These are phyloP conservation scores for Andrena bucephala DNA, from an alignment of 2,888 invertebrate genomes.

Conservation along the genomic window DNA sequence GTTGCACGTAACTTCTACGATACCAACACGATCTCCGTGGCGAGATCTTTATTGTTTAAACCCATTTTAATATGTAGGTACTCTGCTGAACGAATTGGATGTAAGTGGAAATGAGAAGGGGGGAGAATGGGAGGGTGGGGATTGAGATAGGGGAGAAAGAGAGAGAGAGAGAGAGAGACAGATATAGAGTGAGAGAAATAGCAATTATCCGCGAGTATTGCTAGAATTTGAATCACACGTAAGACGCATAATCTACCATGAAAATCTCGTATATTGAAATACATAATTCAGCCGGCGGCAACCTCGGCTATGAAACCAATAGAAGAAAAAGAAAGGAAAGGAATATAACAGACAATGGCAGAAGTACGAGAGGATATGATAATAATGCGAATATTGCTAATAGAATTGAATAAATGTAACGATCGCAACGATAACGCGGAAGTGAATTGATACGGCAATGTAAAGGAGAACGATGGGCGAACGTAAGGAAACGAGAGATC, in stretches of 20 bases:
- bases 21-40: constrained; percentile 14
- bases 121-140: no score
- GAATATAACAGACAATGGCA: not conserved
- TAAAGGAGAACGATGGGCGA: constrained; percentile 12
- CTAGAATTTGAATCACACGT: constrained; percentile 69
- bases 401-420: not conserved
- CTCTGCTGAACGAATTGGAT: constrained; percentile 1
- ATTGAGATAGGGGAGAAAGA: not conserved
- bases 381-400: constrained; percentile 8
- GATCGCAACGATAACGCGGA: not conserved
- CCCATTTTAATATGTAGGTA: not conserved
- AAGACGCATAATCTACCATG: constrained; percentile 70
- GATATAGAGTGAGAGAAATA: constrained; percentile 48
- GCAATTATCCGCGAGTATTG: constrained; percentile 69
- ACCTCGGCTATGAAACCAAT: constrained; percentile 40
- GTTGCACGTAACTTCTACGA: constrained; percentile 12
- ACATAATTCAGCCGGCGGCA: constrained; percentile 59
- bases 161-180: not conserved
- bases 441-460: not conserved
- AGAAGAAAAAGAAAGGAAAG: constrained; percentile 42
- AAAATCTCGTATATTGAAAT: constrained; percentile 69
- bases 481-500: constrained; percentile 9
- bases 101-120: not conserved
- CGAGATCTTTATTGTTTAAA: constrained; percentile 11
- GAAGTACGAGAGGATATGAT: constrained; percentile 2